Percentiles rank a stretch among this genome's conserved stretches.
phyloP scores from a whole-genome alignment of 2,113 vertebrate genomes.

The zebrafish (Danio rerio) region GRCz12tu NC_133182.1:70385501-70386000 shows the following conservation, averaged over 20 bases:
- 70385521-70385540: not conserved
- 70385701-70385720: conserved; percentile 70
- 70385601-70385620: conserved; percentile 70
- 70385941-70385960: conserved; percentile 73
- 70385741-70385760: conserved; percentile 45
- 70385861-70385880: conserved; percentile 82
- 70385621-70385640: conserved; percentile 68
- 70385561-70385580: too few relatives aligned
- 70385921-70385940: conserved; percentile 64
- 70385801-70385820: not conserved
- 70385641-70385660: conserved; percentile 61
- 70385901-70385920: conserved; percentile 80
- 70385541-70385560: not conserved
- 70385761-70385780: not conserved
- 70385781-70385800: not conserved
- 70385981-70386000: conserved; percentile 57
- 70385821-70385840: not conserved
- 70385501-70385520: not conserved
- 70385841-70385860: conserved; percentile 55
- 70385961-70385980: conserved; percentile 74
- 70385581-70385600: not conserved
- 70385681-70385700: conserved; percentile 76
- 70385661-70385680: conserved; percentile 58
- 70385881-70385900: conserved; percentile 73
- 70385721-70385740: conserved; percentile 72